phyloP scores from a whole-genome alignment of 64 coral and sea anemone species.

The Trachythela sp. region DNA sequence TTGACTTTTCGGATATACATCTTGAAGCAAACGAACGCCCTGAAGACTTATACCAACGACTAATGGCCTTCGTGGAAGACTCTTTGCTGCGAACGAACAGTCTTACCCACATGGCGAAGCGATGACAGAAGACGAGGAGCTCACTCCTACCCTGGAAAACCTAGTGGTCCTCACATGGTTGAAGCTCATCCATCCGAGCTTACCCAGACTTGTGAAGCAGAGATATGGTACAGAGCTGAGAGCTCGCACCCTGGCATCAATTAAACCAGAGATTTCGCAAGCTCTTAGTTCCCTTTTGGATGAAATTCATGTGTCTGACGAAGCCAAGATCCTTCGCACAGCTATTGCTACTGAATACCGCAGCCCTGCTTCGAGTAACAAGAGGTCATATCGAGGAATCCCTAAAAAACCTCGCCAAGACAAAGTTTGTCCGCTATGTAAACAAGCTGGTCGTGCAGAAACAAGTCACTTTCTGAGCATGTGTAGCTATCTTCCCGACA shows the following conservation, averaged over 20 bases:
- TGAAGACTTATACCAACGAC: background rate
- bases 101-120: background rate
- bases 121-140: background rate
- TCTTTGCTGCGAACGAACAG: background rate
- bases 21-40: too few species aligned
- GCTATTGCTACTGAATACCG: too few species aligned
- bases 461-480: too few species aligned
- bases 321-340: background rate
- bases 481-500: too few species aligned
- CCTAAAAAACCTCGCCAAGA: too few species aligned
- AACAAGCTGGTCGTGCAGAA: too few species aligned
- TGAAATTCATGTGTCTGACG: background rate
- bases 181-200: background rate
- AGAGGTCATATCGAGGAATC: too few species aligned
- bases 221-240: conserved; percentile 1
- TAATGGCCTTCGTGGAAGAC: background rate
- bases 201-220: background rate
- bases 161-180: background rate
- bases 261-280: background rate
- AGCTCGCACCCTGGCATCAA: background rate
- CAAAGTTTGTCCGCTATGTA: too few species aligned
- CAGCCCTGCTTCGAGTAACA: too few species aligned
- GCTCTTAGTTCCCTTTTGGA: background rate
- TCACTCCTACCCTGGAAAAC: background rate
- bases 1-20: too few species aligned